Percentiles rank a stretch among this genome's conserved stretches.
Evolutionary conservation across 2,797 vertebrate species (phyloP).

Genomic region (Agapornis canus): DNA sequence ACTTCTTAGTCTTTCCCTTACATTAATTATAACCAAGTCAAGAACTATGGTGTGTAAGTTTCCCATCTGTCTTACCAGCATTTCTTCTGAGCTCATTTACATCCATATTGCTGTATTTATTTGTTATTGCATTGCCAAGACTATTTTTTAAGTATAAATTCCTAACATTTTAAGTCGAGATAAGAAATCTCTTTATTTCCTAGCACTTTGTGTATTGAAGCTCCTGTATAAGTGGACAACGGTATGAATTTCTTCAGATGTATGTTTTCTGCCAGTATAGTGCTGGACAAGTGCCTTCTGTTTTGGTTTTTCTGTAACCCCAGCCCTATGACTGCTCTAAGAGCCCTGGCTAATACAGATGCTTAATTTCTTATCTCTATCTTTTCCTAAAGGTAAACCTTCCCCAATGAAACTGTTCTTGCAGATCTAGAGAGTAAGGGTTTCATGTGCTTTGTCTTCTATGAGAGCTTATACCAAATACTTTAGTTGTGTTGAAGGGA

Average conservation of each 20-base stretch:
- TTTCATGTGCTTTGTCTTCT: background rate
- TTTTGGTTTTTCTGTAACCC: background rate
- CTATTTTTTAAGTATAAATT: background rate
- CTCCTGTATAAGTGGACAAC: background rate
- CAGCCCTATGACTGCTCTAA: background rate
- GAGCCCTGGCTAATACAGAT: background rate
- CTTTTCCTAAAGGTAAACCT: background rate
- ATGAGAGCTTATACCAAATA: background rate
- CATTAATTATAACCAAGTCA: background rate
- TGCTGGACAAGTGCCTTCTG: background rate
- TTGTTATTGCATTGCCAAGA: background rate
- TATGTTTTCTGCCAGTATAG: rapidly evolving
- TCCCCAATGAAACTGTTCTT: background rate
- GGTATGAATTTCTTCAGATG: background rate
- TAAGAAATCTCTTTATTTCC: background rate
- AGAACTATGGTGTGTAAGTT: background rate
- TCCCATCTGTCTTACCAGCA: background rate
- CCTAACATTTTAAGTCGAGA: background rate
- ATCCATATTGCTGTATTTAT: background rate
- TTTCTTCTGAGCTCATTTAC: background rate
- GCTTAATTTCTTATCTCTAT: background rate
- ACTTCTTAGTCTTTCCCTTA: background rate
- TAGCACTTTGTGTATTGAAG: background rate
- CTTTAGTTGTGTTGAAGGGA: background rate
- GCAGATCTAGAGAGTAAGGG: background rate